Evolutionary conservation across 2,888 invertebrate genomes (phyloP).

Genomic region (Drosophila kuntzei): DNA sequence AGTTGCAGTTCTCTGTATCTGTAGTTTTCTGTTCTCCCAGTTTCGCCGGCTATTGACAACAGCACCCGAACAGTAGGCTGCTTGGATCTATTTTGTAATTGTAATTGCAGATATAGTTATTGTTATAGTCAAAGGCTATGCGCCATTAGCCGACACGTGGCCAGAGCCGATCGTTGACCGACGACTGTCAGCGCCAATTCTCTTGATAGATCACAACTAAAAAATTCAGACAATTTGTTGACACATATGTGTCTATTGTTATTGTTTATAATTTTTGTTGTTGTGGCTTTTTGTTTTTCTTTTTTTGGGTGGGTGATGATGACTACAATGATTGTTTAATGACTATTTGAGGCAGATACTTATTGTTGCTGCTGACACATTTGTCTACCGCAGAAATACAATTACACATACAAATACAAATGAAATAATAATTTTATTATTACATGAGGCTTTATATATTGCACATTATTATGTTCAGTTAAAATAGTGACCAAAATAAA

Average conservation of each 20-base stretch:
- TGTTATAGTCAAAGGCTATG: slow-evolving; percentile 12
- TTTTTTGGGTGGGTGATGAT: slow-evolving; percentile 44
- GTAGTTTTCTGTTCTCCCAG: background rate
- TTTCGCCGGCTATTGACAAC: background rate
- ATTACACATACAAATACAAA: slow-evolving; percentile 6
- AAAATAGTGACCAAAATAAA: background rate
- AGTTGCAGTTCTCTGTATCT: no score
- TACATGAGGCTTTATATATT: slow-evolving; percentile 13
- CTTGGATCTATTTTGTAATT: background rate
- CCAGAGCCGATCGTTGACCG: slow-evolving; percentile 31
- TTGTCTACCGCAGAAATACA: slow-evolving; percentile 1
- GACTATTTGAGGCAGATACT: slow-evolving; percentile 12
- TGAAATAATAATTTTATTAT: slow-evolving; percentile 3
- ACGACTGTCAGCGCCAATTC: slow-evolving; percentile 50
- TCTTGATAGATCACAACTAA: slow-evolving; percentile 67
- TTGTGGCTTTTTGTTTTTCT: slow-evolving; percentile 8
- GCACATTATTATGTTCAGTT: slow-evolving; percentile 1
- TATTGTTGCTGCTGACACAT: slow-evolving; percentile 1
- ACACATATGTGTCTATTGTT: slow-evolving; percentile 47
- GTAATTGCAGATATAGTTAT: slow-evolving; percentile 13
- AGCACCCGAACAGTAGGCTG: background rate
- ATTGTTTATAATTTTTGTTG: slow-evolving; percentile 19
- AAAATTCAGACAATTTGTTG: slow-evolving; percentile 75
- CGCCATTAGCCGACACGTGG: slow-evolving; percentile 64
- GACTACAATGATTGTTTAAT: slow-evolving; percentile 35